Evolutionary conservation across 2,113 vertebrate species (phyloP), one percentile per base, ranked within the genome.

Genomic region (Crotalus helleri): DNA sequence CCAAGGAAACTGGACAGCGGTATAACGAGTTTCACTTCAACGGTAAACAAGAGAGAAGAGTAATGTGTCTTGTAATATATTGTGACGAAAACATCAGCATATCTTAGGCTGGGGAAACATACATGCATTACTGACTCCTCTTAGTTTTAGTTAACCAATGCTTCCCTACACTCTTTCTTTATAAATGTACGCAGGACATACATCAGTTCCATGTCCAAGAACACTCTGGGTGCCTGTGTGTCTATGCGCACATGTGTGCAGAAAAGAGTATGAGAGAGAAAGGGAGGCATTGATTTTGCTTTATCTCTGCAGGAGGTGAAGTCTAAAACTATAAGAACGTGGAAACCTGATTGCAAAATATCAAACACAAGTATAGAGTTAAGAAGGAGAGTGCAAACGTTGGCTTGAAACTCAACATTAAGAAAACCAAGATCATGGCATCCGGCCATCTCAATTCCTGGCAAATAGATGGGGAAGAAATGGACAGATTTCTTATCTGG

Each of bases 1-100:
- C 97, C 97, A 97, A 93, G 97, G 97, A 97, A 97, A 98, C 97
- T 0, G 1, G 97, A 96, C 93, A 93, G 94, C 55, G 24, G 51
- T 93, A 92, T 8, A 1, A 49, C 91, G 93, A 90, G 93, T 95
- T 95, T 94, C 93, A 91, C 92, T 96, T 94, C 96, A 95, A 92
- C 0, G 0, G 51, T 61, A 57, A 94, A 91, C 44, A 53, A 39
- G 57, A 81, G 54, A 24, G 53, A 95, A 91, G 94, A 96, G 93
- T 90, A 93, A 88, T 85, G 49, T 3, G 6, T 94, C 92, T 92
- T 92, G 81, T 0, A 95, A 81, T 46, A 91, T 69, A 94, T 33
- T 93, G 86, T 8, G 51, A 95, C 93, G 92, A 89, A 88, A 96
- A 91, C 10, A 93, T 61, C 0, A 93, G 23, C n/a, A 44, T 11